These are phyloP conservation scores for Parapsyche elsis DNA, from an alignment of 1,140 invertebrate species.

Conservation along the genomic window DNA sequence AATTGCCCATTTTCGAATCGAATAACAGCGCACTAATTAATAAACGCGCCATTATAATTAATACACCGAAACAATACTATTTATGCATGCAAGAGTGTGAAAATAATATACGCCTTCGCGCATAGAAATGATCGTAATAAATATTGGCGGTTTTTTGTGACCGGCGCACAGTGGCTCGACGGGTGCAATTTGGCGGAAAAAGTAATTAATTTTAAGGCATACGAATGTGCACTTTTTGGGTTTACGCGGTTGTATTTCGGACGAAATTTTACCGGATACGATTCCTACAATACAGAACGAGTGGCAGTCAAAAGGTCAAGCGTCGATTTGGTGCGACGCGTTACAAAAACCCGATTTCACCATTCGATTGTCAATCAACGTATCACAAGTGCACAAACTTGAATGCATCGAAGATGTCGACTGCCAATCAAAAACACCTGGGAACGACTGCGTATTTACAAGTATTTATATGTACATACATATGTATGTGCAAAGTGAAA, in stretches of 20 bases:
- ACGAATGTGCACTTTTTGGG: too few species aligned
- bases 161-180: too few species aligned
- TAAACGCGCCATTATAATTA: slow-evolving; percentile 4
- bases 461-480: not conserved
- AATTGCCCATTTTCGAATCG: too few species aligned
- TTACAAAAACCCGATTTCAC: not conserved
- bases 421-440: slow-evolving; percentile 20
- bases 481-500: not conserved
- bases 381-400: not conserved
- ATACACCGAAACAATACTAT: not conserved
- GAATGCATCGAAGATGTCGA: slow-evolving; percentile 22
- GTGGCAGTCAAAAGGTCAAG: not conserved
- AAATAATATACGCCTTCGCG: too few species aligned
- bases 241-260: too few species aligned
- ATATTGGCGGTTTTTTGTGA: too few species aligned
- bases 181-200: too few species aligned
- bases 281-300: too few species aligned
- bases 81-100: not conserved
- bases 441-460: not conserved
- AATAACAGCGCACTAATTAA: too few species aligned
- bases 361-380: slow-evolving; percentile 35
- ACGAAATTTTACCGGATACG: too few species aligned
- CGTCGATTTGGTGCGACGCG: not conserved
- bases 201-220: too few species aligned
- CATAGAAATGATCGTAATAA: too few species aligned